Evolutionary conservation across 2,797 vertebrate species (phyloP).

Genomic region (Alectoris magna): DNA sequence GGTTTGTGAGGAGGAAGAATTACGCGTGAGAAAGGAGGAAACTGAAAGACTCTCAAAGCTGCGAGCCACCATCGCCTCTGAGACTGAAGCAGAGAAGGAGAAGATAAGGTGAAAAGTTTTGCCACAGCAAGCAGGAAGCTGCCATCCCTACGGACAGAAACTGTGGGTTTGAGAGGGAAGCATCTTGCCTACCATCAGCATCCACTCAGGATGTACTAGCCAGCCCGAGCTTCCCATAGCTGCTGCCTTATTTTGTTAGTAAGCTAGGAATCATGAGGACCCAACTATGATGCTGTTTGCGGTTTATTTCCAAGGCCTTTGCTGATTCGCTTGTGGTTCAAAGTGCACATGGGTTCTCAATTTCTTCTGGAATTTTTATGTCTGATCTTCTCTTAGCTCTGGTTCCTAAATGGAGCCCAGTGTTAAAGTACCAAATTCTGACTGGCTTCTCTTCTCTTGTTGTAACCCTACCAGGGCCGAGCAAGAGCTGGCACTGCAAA

Average conservation of each 20-base stretch:
- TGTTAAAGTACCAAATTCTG: not conserved
- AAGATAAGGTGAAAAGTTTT: conserved; percentile 81
- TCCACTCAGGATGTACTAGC: accelerated
- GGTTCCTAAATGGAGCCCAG: not conserved
- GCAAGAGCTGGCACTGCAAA: conserved; percentile 76
- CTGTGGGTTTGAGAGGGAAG: not conserved
- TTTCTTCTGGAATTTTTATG: not conserved
- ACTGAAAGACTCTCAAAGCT: conserved; percentile 68
- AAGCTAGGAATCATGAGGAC: accelerated
- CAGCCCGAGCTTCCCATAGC: accelerated
- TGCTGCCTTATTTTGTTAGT: not conserved
- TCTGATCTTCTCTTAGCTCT: not conserved
- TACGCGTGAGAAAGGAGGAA: conserved; percentile 74
- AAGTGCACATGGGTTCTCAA: not conserved
- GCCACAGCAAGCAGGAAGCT: not conserved
- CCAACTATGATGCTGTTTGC: accelerated
- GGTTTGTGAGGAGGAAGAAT: conserved; percentile 79
- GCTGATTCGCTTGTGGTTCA: not conserved
- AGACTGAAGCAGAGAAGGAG: conserved; percentile 69
- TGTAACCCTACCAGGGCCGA: conserved; percentile 77
- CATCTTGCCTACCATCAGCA: not conserved
- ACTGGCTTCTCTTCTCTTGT: not conserved
- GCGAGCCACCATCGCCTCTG: conserved; percentile 55
- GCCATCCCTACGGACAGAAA: accelerated
- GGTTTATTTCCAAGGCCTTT: not conserved